Percentiles rank a stretch among this genome's conserved stretches.
These are phyloP conservation scores for Vimba vimba DNA, from an alignment of 2,113 vertebrate species.

Conservation along the genomic window DNA sequence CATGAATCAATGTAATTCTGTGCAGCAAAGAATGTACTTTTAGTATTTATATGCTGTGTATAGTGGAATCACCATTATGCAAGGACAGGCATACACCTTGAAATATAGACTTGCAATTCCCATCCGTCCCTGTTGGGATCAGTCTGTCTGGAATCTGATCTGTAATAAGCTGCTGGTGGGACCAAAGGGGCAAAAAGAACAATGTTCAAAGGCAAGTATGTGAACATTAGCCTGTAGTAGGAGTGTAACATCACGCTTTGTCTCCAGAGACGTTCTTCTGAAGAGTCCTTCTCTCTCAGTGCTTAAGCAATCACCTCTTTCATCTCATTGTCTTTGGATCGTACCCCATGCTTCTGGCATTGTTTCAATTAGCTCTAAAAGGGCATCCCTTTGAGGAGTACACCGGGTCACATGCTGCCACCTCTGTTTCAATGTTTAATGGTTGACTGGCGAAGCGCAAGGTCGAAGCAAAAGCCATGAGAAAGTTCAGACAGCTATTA, in stretches of 20 bases:
- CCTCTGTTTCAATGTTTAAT: constrained; percentile 49
- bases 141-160: constrained; percentile 31
- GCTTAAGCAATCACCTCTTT: constrained; percentile 32
- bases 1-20: neutral
- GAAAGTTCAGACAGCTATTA: constrained; percentile 51
- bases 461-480: neutral
- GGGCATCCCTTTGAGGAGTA: constrained; percentile 44
- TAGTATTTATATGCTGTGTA: neutral
- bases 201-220: constrained; percentile 17
- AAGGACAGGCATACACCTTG: neutral
- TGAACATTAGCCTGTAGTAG: constrained; percentile 10
- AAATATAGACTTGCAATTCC: constrained; percentile 39
- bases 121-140: constrained; percentile 25
- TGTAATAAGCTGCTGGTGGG: constrained; percentile 23
- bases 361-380: constrained; percentile 56
- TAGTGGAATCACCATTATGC: constrained; percentile 20
- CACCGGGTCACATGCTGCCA: neutral
- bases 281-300: neutral
- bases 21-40: neutral
- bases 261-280: constrained; percentile 20
- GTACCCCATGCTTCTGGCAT: constrained; percentile 44
- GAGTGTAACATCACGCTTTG: neutral
- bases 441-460: constrained; percentile 27
- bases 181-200: neutral
- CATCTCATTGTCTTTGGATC: constrained; percentile 50